phyloP scores from a whole-genome alignment of 2,113 vertebrate genomes.

The Cichladusa arquata region DNA sequence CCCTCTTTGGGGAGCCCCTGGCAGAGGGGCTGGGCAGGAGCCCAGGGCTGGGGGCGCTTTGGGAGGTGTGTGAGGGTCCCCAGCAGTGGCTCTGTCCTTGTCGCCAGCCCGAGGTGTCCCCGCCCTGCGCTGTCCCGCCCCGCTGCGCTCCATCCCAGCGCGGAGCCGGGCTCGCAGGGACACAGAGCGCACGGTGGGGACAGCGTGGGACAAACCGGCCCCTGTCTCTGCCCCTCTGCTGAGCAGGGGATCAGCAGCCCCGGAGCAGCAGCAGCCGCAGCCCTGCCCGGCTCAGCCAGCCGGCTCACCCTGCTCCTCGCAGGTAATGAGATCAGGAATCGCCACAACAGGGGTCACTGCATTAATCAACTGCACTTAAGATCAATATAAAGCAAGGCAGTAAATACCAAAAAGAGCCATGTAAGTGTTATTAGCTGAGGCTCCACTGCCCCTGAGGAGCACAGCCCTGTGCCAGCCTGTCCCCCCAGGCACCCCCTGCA shows the following conservation, averaged over 20 bases:
- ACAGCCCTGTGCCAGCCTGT: not conserved
- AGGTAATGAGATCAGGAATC: not conserved
- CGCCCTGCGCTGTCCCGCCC: too few relatives aligned
- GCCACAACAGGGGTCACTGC: not conserved
- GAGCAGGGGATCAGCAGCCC: rapidly evolving
- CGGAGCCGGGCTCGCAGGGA: too few relatives aligned
- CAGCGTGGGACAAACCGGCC: too few relatives aligned
- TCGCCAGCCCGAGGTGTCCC: not conserved
- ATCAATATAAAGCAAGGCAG: not conserved
- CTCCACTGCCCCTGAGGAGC: rapidly evolving
- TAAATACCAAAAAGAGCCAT: not conserved
- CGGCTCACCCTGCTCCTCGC: rapidly evolving
- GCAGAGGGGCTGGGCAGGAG: rapidly evolving
- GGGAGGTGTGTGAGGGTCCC: rapidly evolving
- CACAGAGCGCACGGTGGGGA: too few relatives aligned
- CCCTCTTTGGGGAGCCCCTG: not conserved
- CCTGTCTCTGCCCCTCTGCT: rapidly evolving
- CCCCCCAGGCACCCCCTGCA: not conserved
- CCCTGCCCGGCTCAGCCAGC: not conserved
- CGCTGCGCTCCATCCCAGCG: too few relatives aligned
- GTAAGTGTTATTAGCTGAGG: rapidly evolving
- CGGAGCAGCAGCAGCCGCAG: not conserved
- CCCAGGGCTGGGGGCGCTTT: rapidly evolving
- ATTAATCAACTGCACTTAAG: not conserved
- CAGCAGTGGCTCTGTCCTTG: rapidly evolving